phyloP scores from a whole-genome alignment of 2,797 vertebrate genomes.

The Pseudocheirus occidentalis region DNA sequence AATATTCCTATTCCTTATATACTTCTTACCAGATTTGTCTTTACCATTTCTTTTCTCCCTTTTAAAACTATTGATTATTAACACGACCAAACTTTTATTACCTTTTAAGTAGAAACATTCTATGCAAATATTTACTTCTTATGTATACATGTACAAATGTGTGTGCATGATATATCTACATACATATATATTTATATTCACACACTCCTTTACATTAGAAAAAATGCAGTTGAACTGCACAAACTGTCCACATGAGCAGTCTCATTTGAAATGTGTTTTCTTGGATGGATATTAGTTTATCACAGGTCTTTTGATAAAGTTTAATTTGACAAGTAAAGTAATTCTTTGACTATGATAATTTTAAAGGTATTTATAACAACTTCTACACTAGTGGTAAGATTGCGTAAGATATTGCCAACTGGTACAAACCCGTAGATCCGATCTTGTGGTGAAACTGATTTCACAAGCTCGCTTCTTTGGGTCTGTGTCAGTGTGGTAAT shows the following conservation, averaged over 20 bases:
- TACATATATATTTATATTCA: neutral
- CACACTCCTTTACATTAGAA: neutral
- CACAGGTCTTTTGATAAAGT: conserved; percentile 18
- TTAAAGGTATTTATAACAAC: conserved; percentile 46
- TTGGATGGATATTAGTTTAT: neutral
- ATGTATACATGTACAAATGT: neutral
- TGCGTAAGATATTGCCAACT: conserved; percentile 86
- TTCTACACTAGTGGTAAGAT: conserved; percentile 48
- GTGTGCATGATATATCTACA: neutral
- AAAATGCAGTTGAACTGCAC: neutral
- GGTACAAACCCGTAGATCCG: conserved; percentile 99
- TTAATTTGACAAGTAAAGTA: conserved; percentile 40
- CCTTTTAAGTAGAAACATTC: conserved; percentile 53
- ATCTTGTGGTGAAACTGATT: conserved; percentile 96
- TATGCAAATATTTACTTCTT: conserved; percentile 32
- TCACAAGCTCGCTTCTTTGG: conserved; percentile 99
- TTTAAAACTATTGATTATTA: conserved; percentile 51
- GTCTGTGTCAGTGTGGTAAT: conserved; percentile 97
- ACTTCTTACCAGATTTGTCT: conserved; percentile 60
- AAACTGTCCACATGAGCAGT: neutral
- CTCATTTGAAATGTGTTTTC: neutral
- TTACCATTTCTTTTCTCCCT: conserved; percentile 50
- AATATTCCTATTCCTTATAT: conserved; percentile 57
- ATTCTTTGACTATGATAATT: conserved; percentile 40
- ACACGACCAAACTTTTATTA: conserved; percentile 19